Conservation (phyloP, 2,888 invertebrate species). For the Agonum fuliginosum region DNA sequence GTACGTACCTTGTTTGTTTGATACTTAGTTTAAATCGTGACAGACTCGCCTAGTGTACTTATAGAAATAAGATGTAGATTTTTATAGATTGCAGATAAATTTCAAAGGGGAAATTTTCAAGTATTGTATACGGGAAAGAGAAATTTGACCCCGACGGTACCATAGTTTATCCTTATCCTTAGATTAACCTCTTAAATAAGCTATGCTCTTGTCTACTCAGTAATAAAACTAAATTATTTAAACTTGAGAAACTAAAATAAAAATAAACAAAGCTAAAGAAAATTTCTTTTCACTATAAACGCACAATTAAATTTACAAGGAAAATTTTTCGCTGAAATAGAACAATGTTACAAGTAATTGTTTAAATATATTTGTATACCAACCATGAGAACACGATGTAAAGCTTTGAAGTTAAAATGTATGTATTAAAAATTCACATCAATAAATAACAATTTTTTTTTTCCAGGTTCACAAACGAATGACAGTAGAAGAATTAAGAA, state of each 20-base stretch:
- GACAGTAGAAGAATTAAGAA: conserved; percentile 87
- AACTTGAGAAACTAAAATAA: too few relatives aligned
- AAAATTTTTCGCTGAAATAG: neutral
- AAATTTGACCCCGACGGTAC: neutral
- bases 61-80: neutral
- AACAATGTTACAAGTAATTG: neutral
- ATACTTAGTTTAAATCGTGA: neutral
- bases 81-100: neutral
- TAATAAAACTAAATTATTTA: too few relatives aligned
- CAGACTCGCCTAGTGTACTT: neutral
- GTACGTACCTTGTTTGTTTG: neutral
- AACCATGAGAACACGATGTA: neutral
- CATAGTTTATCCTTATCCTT: too few relatives aligned
- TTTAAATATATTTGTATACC: neutral
- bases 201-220: too few relatives aligned
- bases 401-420: too few relatives aligned
- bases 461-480: conserved; percentile 93
- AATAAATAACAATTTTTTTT: conserved; percentile 65
- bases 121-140: neutral
- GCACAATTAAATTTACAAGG: neutral
- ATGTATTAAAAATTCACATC: neutral
- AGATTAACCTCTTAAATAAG: too few relatives aligned
- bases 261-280: neutral
- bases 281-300: neutral
- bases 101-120: too few relatives aligned